Evolutionary conservation across 2,113 vertebrate genomes (phyloP).

Genomic region (Vombatus ursinus): DNA sequence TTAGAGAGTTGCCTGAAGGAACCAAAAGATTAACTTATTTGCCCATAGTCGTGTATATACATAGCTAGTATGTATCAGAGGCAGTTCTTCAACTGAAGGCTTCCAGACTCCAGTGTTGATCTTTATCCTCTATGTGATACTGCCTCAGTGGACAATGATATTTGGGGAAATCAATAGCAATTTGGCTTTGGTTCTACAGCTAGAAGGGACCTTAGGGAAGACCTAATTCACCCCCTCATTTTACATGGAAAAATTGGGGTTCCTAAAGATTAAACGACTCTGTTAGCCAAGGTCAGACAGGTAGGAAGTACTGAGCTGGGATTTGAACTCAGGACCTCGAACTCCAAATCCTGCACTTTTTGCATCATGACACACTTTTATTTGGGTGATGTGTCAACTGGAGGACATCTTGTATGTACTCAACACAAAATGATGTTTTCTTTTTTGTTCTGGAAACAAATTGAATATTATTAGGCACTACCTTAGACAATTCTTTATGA

Average conservation of each 20-base stretch:
- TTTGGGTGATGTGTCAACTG: conserved; percentile 15
- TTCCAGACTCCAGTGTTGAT: neutral
- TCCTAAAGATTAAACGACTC: neutral
- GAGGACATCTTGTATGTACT: conserved; percentile 45
- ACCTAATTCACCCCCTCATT: neutral
- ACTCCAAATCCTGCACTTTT: neutral
- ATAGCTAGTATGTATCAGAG: neutral
- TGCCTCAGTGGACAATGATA: neutral
- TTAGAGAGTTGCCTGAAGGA: neutral
- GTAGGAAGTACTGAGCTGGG: neutral
- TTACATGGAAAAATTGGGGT: neutral
- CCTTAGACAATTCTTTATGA: conserved; percentile 49
- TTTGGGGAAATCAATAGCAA: neutral
- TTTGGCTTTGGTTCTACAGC: neutral
- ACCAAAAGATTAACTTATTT: neutral
- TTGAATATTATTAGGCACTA: conserved; percentile 31
- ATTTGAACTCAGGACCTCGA: neutral
- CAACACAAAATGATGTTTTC: neutral
- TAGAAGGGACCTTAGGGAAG: neutral
- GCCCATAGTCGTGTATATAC: neutral
- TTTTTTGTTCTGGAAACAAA: conserved; percentile 22
- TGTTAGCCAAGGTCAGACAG: neutral
- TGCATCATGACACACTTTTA: neutral
- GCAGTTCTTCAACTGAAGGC: neutral
- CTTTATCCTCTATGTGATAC: neutral